Conservation (phyloP, 2,888 invertebrate species). For the Dendrolimus pini region DNA sequence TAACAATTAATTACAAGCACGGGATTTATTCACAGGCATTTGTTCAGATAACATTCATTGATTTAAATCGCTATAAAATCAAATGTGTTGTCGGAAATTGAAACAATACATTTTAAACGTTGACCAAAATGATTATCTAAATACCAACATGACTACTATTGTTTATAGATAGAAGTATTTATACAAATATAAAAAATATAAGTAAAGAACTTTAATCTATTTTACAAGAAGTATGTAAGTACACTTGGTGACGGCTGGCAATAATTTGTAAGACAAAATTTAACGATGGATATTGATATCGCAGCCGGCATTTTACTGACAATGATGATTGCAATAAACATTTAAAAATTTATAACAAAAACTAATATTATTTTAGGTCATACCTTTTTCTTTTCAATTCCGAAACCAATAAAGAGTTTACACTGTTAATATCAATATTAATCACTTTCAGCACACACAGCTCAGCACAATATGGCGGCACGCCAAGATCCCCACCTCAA, state of each 20-base stretch:
- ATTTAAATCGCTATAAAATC: no score
- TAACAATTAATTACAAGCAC: not conserved
- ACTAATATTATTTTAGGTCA: slow-evolving; percentile 46
- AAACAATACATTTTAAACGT: no score
- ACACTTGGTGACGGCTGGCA: slow-evolving; percentile 8
- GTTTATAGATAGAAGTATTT: no score
- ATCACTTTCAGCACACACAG: slow-evolving; percentile 71
- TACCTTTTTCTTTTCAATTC: slow-evolving; percentile 66
- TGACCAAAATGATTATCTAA: no score
- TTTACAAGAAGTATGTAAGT: no score
- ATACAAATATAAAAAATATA: no score
- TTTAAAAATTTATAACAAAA: slow-evolving; percentile 47
- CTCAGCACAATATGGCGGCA: slow-evolving; percentile 74
- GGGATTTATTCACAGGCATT: no score
- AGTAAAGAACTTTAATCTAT: no score
- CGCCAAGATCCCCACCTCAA: slow-evolving; percentile 67
- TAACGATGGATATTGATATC: slow-evolving; percentile 10
- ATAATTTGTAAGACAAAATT: not conserved
- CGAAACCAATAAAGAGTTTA: slow-evolving; percentile 54
- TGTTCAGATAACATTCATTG: no score
- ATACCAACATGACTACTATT: no score
- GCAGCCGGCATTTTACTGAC: slow-evolving; percentile 29
- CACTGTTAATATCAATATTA: slow-evolving; percentile 51
- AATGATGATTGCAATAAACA: slow-evolving; percentile 16
- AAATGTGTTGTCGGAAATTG: no score